Base-by-base conservation (phyloP, 2,797 vertebrate species). In the Acanthornis magna region DNA sequence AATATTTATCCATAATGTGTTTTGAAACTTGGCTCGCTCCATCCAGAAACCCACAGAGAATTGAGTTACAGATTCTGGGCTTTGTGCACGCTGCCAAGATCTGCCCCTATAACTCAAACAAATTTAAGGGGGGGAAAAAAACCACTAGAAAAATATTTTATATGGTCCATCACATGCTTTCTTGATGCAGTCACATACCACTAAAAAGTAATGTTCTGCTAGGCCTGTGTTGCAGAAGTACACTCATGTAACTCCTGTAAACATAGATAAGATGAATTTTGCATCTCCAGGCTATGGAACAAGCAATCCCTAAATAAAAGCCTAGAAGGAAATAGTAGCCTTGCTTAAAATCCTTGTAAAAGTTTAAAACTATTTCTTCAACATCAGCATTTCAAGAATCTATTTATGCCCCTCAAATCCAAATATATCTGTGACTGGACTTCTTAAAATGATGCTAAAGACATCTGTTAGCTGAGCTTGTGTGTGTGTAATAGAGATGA, bases 101-200 rank as follows among this genome's bases (percentile, higher is more conserved):
- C 94, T 95, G 94, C 83, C 93, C 90, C 77, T 95, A 66, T 95
- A 97, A 96, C 94, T 96, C 88, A 91, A 88, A 91, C 80, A 90
- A 91, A 85, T 93, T 87, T 93, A 88, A 85, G 45, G 34, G 54
- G 38, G 25, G 5, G 0, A 2, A 3, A 8, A 7, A 57, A 58
- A 1, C 22, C 83, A 89, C 93, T 95, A 95, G 83, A 90, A 93
- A 96, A 95, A 96, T 91, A 95, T 1, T 79, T 61, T 90, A 43
- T 90, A 68, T 76, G 65, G 91, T 90, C 85, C 71, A 90, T 96
- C 77, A 89, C 91, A 91, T 96, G 93, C 88, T 93, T 96, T 88
- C 77, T 95, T 95, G 80, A 80, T 96, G 91, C 72, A 87, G 91
- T 97, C 95, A 96, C 80, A 42, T 42, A 58, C 89, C 93, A 87